A percentile compares a stretch with the other conserved stretches of the same genome.
Evolutionary conservation across 2,113 vertebrate species (phyloP).

Genomic region (Megaceryle torquata): DNA sequence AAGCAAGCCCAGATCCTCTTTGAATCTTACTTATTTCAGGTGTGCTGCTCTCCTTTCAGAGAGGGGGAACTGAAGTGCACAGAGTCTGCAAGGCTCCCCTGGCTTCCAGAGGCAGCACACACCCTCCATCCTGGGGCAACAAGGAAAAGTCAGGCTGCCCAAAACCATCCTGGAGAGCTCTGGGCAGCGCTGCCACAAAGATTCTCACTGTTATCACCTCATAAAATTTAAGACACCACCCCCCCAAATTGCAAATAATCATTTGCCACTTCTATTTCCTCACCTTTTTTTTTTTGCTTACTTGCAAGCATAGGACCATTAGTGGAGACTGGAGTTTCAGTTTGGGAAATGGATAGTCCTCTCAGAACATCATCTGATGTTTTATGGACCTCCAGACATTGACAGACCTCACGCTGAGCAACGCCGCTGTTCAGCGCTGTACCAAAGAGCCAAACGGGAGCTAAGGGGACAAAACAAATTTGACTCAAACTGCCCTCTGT

Average conservation of each 20-base stretch:
- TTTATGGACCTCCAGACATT: conserved; percentile 19
- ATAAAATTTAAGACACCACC: not conserved
- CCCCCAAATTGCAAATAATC: not conserved
- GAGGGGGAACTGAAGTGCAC: not conserved
- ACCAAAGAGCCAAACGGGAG: not conserved
- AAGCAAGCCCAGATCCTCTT: not conserved
- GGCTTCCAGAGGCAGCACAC: not conserved
- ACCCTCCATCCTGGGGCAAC: not conserved
- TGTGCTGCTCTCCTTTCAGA: not conserved
- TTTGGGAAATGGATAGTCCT: not conserved
- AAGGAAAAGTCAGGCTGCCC: not conserved
- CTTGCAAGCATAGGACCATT: not conserved
- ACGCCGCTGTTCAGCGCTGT: conserved; percentile 6
- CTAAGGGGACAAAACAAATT: not conserved
- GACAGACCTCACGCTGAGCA: conserved; percentile 18
- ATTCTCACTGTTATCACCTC: not conserved
- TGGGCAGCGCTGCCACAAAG: not conserved
- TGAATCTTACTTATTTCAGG: not conserved
- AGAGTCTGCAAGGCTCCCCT: not conserved
- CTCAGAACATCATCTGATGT: conserved; percentile 19
- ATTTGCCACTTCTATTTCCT: not conserved
- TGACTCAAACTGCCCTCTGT: not conserved
- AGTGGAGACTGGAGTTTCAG: not conserved
- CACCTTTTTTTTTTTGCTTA: not conserved
- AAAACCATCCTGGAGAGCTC: not conserved